Percentiles rank a stretch among this genome's conserved stretches.
These are phyloP conservation scores for Protonibea diacanthus DNA, from an alignment of 2,797 vertebrate species.

Conservation along the genomic window DNA sequence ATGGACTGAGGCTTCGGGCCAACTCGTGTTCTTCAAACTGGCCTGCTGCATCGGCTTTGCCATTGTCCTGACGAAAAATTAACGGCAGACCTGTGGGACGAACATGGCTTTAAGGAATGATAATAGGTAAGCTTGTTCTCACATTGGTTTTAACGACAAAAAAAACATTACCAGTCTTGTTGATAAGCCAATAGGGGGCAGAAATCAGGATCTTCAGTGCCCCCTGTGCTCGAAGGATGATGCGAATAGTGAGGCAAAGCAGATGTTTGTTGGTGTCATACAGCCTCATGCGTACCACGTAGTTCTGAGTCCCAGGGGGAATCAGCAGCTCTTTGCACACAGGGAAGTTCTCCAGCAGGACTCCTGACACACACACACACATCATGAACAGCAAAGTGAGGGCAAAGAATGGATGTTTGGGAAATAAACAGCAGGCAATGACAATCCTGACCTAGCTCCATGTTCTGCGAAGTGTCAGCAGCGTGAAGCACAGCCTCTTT, in stretches of 20 bases:
- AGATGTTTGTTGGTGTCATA: conserved; percentile 92
- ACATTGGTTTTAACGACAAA: not conserved
- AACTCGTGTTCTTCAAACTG: conserved; percentile 99
- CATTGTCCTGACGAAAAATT: conserved; percentile 98
- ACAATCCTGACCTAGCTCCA: conserved; percentile 91
- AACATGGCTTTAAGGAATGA: conserved; percentile 1
- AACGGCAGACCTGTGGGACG: conserved; percentile 90
- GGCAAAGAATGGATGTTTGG: not conserved
- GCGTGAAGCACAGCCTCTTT: conserved; percentile 93
- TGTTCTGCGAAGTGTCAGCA: conserved; percentile 96
- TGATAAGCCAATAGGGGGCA: conserved; percentile 96
- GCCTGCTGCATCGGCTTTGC: conserved; percentile 92
- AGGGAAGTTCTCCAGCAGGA: conserved; percentile 93
- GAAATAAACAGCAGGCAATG: not conserved
- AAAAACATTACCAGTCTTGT: conserved; percentile 91
- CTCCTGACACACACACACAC: conserved; percentile 82
- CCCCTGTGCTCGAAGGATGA: conserved; percentile 93
- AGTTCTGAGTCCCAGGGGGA: conserved; percentile 96
- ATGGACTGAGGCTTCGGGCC: conserved; percentile 95
- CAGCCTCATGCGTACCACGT: conserved; percentile 94
- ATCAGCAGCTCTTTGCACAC: conserved; percentile 96
- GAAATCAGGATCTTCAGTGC: conserved; percentile 96
- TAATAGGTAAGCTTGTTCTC: not conserved
- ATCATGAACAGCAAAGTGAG: not conserved
- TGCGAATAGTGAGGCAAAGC: conserved; percentile 94